Conservation (phyloP, 2,113 vertebrate species). For the Oryzias curvinotus region DNA sequence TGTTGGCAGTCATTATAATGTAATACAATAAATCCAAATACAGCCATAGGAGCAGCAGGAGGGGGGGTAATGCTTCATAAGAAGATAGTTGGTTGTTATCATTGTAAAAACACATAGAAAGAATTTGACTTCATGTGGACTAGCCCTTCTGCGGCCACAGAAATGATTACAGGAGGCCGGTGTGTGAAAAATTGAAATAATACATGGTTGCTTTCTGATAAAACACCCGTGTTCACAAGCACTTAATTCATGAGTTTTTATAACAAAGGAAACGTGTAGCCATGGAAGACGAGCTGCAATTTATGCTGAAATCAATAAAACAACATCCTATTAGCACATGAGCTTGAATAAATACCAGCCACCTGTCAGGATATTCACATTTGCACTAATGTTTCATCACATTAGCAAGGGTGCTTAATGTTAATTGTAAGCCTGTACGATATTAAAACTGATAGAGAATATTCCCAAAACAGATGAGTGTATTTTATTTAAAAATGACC, state of each 20-base stretch:
- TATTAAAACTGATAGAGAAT: not conserved
- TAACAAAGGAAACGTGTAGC: not conserved
- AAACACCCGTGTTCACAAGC: not conserved
- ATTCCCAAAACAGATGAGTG: not conserved
- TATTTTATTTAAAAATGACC: too few species aligned
- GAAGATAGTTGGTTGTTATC: conserved; percentile 49
- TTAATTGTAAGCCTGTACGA: not conserved
- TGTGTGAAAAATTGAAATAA: conserved; percentile 11
- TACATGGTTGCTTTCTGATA: conserved; percentile 9
- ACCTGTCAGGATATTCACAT: too few species aligned
- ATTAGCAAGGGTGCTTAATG: conserved; percentile 1
- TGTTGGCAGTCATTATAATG: conserved; percentile 57
- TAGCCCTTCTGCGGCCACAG: conserved; percentile 1
- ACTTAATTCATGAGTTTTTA: not conserved
- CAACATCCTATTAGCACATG: too few species aligned
- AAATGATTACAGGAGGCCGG: conserved; percentile 4
- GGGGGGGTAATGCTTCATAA: conserved; percentile 50
- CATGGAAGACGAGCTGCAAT: not conserved
- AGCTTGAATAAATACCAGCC: too few species aligned
- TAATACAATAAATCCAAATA: conserved; percentile 58
- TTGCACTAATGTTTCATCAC: not conserved
- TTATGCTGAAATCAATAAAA: not conserved
- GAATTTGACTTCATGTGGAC: conserved; percentile 11
- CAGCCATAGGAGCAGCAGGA: conserved; percentile 33
- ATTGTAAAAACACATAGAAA: conserved; percentile 39